phyloP scores from a whole-genome alignment of 1,140 invertebrate genomes.

The Diploscapter pachys region DNA sequence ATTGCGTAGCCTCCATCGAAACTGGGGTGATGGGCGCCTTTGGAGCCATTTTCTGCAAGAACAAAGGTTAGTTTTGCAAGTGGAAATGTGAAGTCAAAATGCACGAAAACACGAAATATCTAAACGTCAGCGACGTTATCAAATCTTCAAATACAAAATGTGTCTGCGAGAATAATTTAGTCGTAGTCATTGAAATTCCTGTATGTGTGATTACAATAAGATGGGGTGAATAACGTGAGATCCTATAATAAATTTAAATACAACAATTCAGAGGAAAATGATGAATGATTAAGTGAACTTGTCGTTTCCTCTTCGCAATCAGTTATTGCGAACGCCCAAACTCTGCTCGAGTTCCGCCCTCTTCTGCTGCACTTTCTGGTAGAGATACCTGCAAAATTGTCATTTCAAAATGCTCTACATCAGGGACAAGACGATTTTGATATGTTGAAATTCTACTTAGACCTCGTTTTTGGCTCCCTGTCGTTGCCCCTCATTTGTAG shows the following conservation, averaged over 20 bases:
- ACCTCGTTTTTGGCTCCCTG: too few relatives aligned
- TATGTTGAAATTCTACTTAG: too few relatives aligned
- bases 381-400: constrained; percentile 77
- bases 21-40: too few relatives aligned
- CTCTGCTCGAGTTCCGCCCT: constrained; percentile 84
- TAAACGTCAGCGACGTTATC: background rate
- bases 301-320: constrained; percentile 2
- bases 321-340: constrained; percentile 61
- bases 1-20: too few relatives aligned
- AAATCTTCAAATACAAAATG: constrained; percentile 4
- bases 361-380: constrained; percentile 88
- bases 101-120: background rate
- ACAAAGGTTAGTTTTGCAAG: too few relatives aligned
- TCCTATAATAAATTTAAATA: background rate
- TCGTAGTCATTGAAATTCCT: too few relatives aligned
- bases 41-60: too few relatives aligned
- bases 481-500: too few relatives aligned
- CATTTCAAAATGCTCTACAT: background rate
- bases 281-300: constrained; percentile 9
- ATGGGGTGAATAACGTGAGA: background rate
- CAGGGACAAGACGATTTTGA: background rate
- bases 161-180: background rate
- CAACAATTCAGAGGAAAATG: constrained; percentile 5
- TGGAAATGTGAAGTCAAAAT: background rate
- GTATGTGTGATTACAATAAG: too few relatives aligned